A percentile compares a stretch with the other conserved stretches of the same genome.
phyloP scores from a whole-genome alignment of 2,797 vertebrate genomes.

The Chelmon rostratus region DNA sequence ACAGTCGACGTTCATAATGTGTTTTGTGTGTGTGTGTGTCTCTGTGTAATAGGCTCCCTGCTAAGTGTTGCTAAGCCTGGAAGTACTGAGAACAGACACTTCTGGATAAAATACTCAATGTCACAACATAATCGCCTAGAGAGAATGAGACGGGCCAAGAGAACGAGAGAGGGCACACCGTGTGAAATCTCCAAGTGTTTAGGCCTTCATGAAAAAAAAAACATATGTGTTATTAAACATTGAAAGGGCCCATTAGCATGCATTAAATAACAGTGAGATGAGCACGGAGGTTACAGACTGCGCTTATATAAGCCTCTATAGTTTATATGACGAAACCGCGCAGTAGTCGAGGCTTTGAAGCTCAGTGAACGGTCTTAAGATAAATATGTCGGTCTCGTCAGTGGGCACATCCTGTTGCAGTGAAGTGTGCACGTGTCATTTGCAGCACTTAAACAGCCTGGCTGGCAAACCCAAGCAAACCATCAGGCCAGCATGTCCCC shows the following conservation, averaged over 20 bases:
- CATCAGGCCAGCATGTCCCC: not conserved
- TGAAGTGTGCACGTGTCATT: not conserved
- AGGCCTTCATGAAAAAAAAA: conserved; percentile 42
- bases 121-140: conserved; percentile 34
- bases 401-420: not conserved
- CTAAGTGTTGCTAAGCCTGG: conserved; percentile 51
- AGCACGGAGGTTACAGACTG: conserved; percentile 31
- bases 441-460: not conserved
- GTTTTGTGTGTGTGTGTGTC: conserved; percentile 13
- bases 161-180: conserved; percentile 12
- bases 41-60: conserved; percentile 32
- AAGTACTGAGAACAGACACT: conserved; percentile 45
- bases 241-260: conserved; percentile 44
- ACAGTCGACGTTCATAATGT: conserved; percentile 10
- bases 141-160: conserved; percentile 7
- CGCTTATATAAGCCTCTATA: conserved; percentile 39
- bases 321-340: conserved; percentile 31
- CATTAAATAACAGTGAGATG: conserved; percentile 55
- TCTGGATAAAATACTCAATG: conserved; percentile 47
- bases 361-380: conserved; percentile 12
- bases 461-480: not conserved
- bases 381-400: conserved; percentile 2
- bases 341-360: conserved; percentile 47
- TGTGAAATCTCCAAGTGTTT: conserved; percentile 43
- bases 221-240: conserved; percentile 51